These are phyloP conservation scores for Gyrodactylus bullatarudis DNA, from an alignment of 1,140 invertebrate genomes.

Conservation along the genomic window DNA sequence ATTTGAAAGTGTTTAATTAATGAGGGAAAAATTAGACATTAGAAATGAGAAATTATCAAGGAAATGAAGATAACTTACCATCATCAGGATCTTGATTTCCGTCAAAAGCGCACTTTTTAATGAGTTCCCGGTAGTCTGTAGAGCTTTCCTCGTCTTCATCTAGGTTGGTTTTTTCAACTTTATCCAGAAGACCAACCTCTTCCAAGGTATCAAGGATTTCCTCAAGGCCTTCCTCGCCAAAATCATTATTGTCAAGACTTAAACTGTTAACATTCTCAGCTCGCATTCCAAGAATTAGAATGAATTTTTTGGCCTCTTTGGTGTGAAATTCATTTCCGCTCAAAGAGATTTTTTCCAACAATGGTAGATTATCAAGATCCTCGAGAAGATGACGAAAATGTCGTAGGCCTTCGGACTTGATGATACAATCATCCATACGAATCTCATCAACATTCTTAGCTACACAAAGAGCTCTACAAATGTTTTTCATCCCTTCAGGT, in stretches of 20 bases:
- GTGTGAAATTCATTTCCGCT: background rate
- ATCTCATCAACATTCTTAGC: background rate
- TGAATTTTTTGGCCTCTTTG: background rate
- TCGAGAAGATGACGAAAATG: background rate
- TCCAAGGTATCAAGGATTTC: background rate
- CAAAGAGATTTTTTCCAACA: background rate
- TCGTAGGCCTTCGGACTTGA: background rate
- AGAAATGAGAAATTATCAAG: too few relatives aligned
- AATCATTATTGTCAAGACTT: background rate
- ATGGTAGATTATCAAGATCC: background rate
- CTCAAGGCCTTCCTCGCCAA: background rate
- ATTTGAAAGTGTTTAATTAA: too few relatives aligned
- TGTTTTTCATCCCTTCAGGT: slow-evolving; percentile 1
- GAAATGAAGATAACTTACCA: background rate
- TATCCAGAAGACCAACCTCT: background rate
- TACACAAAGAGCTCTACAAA: background rate
- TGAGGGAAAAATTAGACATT: too few relatives aligned
- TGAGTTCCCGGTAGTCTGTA: background rate
- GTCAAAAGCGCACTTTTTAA: background rate
- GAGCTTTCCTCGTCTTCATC: background rate
- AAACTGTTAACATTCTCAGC: background rate
- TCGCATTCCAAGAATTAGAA: background rate
- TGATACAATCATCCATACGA: background rate
- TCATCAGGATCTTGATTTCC: background rate
- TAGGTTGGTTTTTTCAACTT: background rate